These are phyloP conservation scores for Meteorus sp. DNA, from an alignment of 1,140 invertebrate species.

Conservation along the genomic window DNA sequence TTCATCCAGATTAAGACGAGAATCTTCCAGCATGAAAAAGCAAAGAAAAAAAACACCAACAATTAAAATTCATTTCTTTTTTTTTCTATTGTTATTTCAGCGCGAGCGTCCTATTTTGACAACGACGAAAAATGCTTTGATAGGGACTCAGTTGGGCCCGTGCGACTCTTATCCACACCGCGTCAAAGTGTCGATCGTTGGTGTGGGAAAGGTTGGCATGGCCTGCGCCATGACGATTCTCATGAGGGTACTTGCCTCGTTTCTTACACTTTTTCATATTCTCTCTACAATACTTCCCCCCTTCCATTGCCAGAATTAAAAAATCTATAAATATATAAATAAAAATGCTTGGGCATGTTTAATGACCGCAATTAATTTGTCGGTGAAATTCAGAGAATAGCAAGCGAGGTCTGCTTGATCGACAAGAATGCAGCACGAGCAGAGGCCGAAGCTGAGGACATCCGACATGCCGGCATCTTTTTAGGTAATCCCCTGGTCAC, in stretches of 20 bases:
- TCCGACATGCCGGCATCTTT: conserved; percentile 45
- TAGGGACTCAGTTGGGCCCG: conserved; percentile 41
- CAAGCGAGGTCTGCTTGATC: conserved; percentile 47
- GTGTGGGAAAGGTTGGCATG: conserved; percentile 44
- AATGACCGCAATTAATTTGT: conserved; percentile 26
- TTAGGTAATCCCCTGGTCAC: conserved; percentile 45
- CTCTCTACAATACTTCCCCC: too few relatives aligned
- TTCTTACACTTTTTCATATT: background rate
- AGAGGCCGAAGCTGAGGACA: conserved; percentile 46
- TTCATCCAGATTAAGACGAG: too few relatives aligned
- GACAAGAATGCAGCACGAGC: conserved; percentile 43
- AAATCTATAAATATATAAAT: too few relatives aligned
- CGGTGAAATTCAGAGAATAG: conserved; percentile 38
- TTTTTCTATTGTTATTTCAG: background rate
- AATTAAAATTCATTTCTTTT: background rate
- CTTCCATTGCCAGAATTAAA: background rate
- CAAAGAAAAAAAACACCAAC: too few relatives aligned
- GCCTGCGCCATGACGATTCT: conserved; percentile 47
- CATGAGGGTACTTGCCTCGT: conserved; percentile 47
- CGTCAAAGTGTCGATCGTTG: conserved; percentile 47
- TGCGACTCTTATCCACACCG: conserved; percentile 42
- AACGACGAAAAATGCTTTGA: conserved; percentile 49
- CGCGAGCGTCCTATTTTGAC: conserved; percentile 26
- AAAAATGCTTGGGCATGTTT: background rate
- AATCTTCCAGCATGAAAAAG: too few relatives aligned